Conservation (phyloP, 2,113 vertebrate species). For the human (Homo sapiens) region DNA sequence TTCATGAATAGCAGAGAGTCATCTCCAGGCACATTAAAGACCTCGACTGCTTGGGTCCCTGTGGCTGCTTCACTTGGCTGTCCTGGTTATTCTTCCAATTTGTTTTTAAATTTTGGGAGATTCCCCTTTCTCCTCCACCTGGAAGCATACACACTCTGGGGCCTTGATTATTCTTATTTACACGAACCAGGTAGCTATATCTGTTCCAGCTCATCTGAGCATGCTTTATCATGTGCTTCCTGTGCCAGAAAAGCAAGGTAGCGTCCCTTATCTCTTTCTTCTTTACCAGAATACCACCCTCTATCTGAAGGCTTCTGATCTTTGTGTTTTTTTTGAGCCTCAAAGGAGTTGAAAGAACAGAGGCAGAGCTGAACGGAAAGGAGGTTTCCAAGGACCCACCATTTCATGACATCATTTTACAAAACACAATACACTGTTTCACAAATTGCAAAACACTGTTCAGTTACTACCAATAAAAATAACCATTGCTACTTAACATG, state of each 20-base stretch:
- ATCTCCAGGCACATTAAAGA: not conserved
- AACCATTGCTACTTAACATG: conserved; percentile 61
- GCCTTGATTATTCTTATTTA: not conserved
- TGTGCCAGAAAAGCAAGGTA: not conserved
- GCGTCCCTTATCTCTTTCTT: not conserved
- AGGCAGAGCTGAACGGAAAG: conserved; percentile 36
- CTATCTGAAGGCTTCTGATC: not conserved
- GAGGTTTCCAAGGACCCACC: conserved; percentile 55
- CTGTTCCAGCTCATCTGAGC: not conserved
- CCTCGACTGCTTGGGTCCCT: not conserved
- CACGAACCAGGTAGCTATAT: not conserved
- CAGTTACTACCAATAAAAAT: conserved; percentile 66
- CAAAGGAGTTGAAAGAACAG: conserved; percentile 8
- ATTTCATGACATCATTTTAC: conserved; percentile 61
- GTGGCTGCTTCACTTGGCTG: not conserved
- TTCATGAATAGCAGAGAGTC: not conserved
- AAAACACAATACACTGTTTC: conserved; percentile 73
- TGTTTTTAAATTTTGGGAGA: not conserved
- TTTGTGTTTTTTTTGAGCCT: conserved; percentile 21
- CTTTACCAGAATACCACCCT: not conserved
- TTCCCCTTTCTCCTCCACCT: not conserved
- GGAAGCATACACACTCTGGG: not conserved
- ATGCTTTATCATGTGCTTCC: not conserved
- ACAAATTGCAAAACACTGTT: conserved; percentile 79
- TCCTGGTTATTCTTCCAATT: not conserved